Percentiles rank a stretch among this genome's conserved stretches.
These are phyloP conservation scores for Eunapius fragilis DNA, from an alignment of 37 sponge, comb jelly and placozoan genomes.

Conservation along the genomic window DNA sequence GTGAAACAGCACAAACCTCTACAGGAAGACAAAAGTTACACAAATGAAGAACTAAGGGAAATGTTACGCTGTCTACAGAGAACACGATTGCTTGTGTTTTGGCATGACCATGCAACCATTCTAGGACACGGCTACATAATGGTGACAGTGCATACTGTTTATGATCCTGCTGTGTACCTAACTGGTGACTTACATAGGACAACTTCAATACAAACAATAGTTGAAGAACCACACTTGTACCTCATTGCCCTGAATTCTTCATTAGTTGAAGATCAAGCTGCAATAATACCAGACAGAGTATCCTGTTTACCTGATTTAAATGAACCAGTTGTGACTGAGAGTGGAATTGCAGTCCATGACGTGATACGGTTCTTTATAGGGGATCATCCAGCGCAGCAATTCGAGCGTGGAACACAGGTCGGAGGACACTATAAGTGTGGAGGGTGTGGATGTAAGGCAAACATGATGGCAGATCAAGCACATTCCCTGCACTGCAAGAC, in stretches of 20 bases:
- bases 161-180: constrained; percentile 16
- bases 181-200: neutral
- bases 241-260: constrained; percentile 32
- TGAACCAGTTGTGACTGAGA: neutral
- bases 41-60: constrained; percentile 1
- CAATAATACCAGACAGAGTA: constrained; percentile 32
- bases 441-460: constrained; percentile 21
- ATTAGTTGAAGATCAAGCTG: constrained; percentile 20
- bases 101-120: constrained; percentile 50
- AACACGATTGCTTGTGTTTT: constrained; percentile 17
- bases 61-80: neutral
- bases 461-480: constrained; percentile 21
- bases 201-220: constrained; percentile 10
- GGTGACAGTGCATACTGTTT: constrained; percentile 9
- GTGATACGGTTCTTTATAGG: constrained; percentile 28
- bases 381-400: constrained; percentile 36
- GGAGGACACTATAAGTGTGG: constrained; percentile 53
- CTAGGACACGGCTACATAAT: constrained; percentile 10
- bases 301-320: constrained; percentile 21
- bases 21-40: neutral
- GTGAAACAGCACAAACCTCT: neutral
- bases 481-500: constrained; percentile 18
- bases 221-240: constrained; percentile 30
- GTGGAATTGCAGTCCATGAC: constrained; percentile 25
- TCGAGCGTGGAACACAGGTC: constrained; percentile 40